These are phyloP conservation scores for Heteromurus nitidus DNA, from an alignment of 2,888 invertebrate species.

Conservation along the genomic window DNA sequence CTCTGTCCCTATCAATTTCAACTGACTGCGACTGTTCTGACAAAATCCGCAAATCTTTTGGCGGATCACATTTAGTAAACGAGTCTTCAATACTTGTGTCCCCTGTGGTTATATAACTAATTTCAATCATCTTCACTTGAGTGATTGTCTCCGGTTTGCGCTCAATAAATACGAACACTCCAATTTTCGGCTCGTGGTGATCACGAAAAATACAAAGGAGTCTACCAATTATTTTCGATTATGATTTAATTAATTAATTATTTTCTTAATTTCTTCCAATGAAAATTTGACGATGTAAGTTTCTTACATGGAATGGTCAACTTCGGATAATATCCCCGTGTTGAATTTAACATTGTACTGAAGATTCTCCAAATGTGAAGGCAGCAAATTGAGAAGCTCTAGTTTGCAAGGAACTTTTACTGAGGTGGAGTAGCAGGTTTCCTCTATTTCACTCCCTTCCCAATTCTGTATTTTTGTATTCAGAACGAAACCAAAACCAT, in stretches of 20 bases:
- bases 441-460: slow-evolving; percentile 47
- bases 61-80: slow-evolving; percentile 31
- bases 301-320: slow-evolving; percentile 62
- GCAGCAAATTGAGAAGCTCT: slow-evolving; percentile 56
- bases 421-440: slow-evolving; percentile 54
- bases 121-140: slow-evolving; percentile 57
- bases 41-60: slow-evolving; percentile 50
- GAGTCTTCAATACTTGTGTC: slow-evolving; percentile 48
- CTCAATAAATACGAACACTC: slow-evolving; percentile 43
- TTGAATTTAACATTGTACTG: slow-evolving; percentile 42
- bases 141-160: slow-evolving; percentile 12
- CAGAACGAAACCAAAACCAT: too few species aligned
- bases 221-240: neutral
- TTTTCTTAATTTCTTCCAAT: too few species aligned
- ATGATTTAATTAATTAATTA: too few species aligned
- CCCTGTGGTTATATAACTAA: slow-evolving; percentile 50
- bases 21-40: neutral
- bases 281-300: too few species aligned
- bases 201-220: slow-evolving; percentile 57
- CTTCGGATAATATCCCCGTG: slow-evolving; percentile 60
- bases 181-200: slow-evolving; percentile 57
- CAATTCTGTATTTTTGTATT: slow-evolving; percentile 52
- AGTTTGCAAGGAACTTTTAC: slow-evolving; percentile 63
- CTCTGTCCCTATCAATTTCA: neutral
- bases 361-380: slow-evolving; percentile 54